Evolutionary conservation across 2,888 invertebrate genomes (phyloP), one percentile per base, ranked within the genome.

Genomic region (Yponomeuta evonymella): DNA sequence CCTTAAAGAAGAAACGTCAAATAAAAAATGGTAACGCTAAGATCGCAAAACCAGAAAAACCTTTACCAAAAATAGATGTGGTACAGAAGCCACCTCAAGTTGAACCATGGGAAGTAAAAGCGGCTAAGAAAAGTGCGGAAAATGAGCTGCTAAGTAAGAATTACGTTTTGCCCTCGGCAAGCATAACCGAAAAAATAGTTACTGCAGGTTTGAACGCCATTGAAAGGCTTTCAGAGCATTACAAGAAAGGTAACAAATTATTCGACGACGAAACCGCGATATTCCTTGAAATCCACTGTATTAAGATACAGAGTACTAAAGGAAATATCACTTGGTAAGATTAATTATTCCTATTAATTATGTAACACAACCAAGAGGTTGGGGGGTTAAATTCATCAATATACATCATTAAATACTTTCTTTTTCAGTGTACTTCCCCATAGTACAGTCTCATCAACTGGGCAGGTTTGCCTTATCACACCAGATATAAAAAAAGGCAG

Each of bases 381-480:
- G 5, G 43, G 3, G 6, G 5, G 43, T 43, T 43, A 43, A 43
- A 43, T 43, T 33, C 33, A 33, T 33, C 3, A 33, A 33, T 2
- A 33, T 33, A 33, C 8, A 43, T 43, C 43, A 43, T 43, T 43
- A 43, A 43, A 1, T 43, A 70, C 0, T 73, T 48, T 67, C 69
- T 66, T 72, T 79, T 79, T 29, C 75, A 91, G 90, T 80, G 76
- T 85, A 12, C 74, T 90, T 63, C 94, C 95, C 69, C 93, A 96
- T 80, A 92, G 94, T 2, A 83, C 96, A 65, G 84, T 94, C n/a
- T 90, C 93, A 51, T 90, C 94, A 2, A 93, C 93, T 2, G 94
- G 95, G 73, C 96, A 96, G 76, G 93, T 97, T 33, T 96, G 96
- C 73, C 83, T 97, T 15, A 94, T 98, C 79, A 96, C 97, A 51